Evolutionary conservation across 2,888 invertebrate species (phyloP).

Genomic region (Thumatha senex): DNA sequence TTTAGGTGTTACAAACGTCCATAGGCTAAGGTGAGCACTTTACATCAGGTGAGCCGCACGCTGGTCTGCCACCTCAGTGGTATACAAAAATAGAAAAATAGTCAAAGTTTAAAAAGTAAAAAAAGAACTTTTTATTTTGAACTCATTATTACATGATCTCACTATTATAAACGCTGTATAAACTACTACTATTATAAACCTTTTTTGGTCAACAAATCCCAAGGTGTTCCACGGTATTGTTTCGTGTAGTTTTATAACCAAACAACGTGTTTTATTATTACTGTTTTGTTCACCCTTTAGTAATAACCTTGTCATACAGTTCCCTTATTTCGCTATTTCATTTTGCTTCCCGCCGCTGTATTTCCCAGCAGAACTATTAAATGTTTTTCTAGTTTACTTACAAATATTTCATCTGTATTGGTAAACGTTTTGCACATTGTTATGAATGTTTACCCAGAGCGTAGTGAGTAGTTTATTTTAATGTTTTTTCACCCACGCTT

Average conservation of each 20-base stretch:
- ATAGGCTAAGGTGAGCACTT: too few relatives aligned
- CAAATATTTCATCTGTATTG: conserved; percentile 28
- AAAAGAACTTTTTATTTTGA: too few relatives aligned
- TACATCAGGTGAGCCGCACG: too few relatives aligned
- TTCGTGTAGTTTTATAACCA: conserved; percentile 39
- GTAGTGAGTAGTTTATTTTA: not conserved
- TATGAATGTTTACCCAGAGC: conserved; percentile 9
- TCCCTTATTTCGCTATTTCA: conserved; percentile 39
- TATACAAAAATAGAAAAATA: too few relatives aligned
- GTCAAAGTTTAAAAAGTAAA: too few relatives aligned
- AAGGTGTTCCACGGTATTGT: conserved; percentile 25
- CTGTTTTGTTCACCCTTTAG: conserved; percentile 33
- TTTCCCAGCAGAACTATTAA: conserved; percentile 46
- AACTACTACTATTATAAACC: conserved; percentile 20
- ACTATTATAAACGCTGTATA: too few relatives aligned
- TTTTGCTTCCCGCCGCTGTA: conserved; percentile 30
- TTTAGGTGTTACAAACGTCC: too few relatives aligned
- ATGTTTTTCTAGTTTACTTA: conserved; percentile 35
- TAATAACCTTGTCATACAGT: conserved; percentile 44
- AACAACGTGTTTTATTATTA: conserved; percentile 44
- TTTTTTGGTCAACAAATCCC: conserved; percentile 15
- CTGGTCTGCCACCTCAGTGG: too few relatives aligned
- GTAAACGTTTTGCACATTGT: conserved; percentile 19
- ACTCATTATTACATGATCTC: too few relatives aligned
- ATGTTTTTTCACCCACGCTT: not conserved